Evolutionary conservation across 2,113 vertebrate species (phyloP).

Genomic region (Leptobrachium leishanense): DNA sequence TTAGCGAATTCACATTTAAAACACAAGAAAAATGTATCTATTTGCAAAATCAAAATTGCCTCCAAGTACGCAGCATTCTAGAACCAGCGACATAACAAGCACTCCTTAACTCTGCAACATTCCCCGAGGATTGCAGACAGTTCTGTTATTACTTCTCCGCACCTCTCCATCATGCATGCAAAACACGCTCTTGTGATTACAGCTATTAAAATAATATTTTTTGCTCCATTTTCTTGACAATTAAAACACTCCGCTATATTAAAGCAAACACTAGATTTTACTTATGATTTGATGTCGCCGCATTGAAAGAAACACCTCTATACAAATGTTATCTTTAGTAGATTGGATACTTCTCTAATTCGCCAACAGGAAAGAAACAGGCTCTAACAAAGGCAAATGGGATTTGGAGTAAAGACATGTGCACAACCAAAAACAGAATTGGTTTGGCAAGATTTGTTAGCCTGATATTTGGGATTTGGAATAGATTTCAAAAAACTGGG

Average conservation of each 20-base stretch:
- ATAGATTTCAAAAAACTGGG: too few species aligned
- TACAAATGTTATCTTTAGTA: too few species aligned
- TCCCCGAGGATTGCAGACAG: constrained; percentile 6
- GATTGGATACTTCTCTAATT: too few species aligned
- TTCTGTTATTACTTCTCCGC: constrained; percentile 13
- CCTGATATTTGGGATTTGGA: too few species aligned
- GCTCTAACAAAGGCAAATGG: too few species aligned
- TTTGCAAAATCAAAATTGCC: not conserved
- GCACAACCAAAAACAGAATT: too few species aligned
- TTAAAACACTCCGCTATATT: too few species aligned
- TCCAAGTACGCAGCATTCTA: not conserved
- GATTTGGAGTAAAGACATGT: too few species aligned
- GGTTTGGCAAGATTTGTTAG: too few species aligned
- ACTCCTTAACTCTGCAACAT: not conserved
- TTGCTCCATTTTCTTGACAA: not conserved
- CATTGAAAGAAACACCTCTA: not conserved
- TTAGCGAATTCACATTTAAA: too few species aligned
- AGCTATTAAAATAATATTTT: not conserved
- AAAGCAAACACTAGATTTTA: constrained; percentile 10
- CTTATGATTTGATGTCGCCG: not conserved
- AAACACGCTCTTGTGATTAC: not conserved
- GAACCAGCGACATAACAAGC: constrained; percentile 15
- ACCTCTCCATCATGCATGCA: not conserved
- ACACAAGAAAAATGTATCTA: not conserved
- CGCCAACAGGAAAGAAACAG: too few species aligned